phyloP scores from a whole-genome alignment of 2,113 vertebrate genomes.

The Kryptolebias marmoratus region DNA sequence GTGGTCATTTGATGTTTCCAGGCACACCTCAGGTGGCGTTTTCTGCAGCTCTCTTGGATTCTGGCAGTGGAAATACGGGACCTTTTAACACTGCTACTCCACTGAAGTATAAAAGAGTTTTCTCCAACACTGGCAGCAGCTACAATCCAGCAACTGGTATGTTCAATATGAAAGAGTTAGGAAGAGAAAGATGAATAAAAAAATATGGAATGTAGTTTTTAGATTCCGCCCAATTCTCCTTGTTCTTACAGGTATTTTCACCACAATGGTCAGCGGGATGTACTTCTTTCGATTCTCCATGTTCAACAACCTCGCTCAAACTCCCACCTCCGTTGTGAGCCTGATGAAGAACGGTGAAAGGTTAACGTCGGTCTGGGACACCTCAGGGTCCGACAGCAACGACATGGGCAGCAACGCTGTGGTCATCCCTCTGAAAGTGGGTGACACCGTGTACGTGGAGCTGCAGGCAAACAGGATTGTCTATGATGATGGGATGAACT shows the following conservation, averaged over 20 bases:
- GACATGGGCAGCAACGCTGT: constrained; percentile 65
- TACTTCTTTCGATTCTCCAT: constrained; percentile 69
- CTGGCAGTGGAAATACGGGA: constrained; percentile 49
- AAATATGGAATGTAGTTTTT: not conserved
- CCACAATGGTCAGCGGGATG: constrained; percentile 40
- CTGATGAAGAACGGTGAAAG: constrained; percentile 54
- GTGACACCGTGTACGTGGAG: constrained; percentile 58
- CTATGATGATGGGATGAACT: constrained; percentile 35
- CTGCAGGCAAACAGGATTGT: constrained; percentile 26
- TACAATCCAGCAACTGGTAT: constrained; percentile 67
- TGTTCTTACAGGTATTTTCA: constrained; percentile 31
- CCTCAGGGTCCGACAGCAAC: not conserved
- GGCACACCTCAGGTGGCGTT: constrained; percentile 52
- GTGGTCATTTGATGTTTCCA: constrained; percentile 3
- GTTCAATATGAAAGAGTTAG: not conserved
- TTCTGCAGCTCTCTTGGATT: constrained; percentile 55
- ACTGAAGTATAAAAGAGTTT: constrained; percentile 57
- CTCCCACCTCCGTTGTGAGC: constrained; percentile 55
- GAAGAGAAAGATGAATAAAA: not conserved
- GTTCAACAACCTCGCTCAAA: constrained; percentile 37
- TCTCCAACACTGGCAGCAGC: constrained; percentile 58
- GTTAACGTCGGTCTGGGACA: constrained; percentile 57
- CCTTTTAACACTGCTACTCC: constrained; percentile 43
- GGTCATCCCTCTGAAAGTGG: constrained; percentile 57
- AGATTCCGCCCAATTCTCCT: not conserved